phyloP scores from a whole-genome alignment of 1,140 invertebrate species.

The Contarinia nasturtii region DNA sequence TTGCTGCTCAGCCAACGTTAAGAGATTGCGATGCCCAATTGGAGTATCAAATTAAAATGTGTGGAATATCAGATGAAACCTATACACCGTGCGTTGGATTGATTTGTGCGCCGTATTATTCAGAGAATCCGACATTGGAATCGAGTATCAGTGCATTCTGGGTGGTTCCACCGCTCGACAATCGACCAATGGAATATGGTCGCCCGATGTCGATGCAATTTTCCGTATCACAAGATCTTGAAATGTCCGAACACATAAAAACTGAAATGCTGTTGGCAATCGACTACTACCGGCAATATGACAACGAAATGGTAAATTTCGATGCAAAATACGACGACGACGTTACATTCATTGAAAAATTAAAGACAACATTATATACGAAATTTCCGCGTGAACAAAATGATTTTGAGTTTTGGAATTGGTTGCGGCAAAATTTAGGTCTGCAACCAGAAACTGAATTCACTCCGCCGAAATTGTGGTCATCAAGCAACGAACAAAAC shows the following conservation, averaged over 20 bases:
- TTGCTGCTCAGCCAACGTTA: constrained; percentile 70
- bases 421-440: constrained; percentile 1
- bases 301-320: constrained; percentile 62
- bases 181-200: constrained; percentile 75
- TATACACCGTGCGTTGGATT: constrained; percentile 86
- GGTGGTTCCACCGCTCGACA: constrained; percentile 86
- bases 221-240: constrained; percentile 53
- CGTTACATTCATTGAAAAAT: constrained; percentile 57
- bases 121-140: constrained; percentile 52
- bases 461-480: neutral
- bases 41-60: constrained; percentile 88
- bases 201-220: constrained; percentile 78
- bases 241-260: constrained; percentile 33
- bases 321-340: constrained; percentile 49
- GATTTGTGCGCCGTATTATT: constrained; percentile 78
- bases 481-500: neutral
- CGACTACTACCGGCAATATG: constrained; percentile 58
- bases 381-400: constrained; percentile 46
- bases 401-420: constrained; percentile 41
- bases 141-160: constrained; percentile 75
- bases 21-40: constrained; percentile 81
- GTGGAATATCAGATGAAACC: constrained; percentile 67
- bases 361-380: constrained; percentile 43
- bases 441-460: constrained; percentile 1
- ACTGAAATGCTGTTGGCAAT: constrained; percentile 72